Evolutionary conservation across 2,888 invertebrate genomes (phyloP).

Genomic region (Cheiracanthium punctorium): DNA sequence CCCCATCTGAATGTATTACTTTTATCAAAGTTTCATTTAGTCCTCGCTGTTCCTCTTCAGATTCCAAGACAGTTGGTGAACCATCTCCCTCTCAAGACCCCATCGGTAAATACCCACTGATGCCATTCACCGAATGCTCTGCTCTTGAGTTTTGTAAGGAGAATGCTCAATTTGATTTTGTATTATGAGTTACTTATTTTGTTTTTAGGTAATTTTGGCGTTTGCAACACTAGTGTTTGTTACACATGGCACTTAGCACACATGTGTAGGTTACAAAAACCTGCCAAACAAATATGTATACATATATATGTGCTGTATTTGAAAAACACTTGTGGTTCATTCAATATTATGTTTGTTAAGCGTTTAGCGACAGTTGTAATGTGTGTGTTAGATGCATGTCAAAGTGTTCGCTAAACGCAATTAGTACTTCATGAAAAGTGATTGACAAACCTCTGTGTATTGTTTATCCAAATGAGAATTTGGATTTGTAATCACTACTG

Average conservation of each 20-base stretch:
- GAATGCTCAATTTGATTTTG: conserved; percentile 57
- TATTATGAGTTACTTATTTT: conserved; percentile 19
- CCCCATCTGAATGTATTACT: not conserved
- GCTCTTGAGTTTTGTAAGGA: conserved; percentile 23
- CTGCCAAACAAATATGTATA: conserved; percentile 49
- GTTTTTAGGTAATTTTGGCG: conserved; percentile 35
- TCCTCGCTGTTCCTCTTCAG: conserved; percentile 13
- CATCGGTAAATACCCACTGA: not conserved
- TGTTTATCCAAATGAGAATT: conserved; percentile 22
- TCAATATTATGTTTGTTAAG: conserved; percentile 49
- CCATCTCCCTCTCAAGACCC: not conserved
- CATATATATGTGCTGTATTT: conserved; percentile 46
- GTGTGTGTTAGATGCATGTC: conserved; percentile 65
- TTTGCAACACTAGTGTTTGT: conserved; percentile 54
- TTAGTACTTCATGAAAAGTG: conserved; percentile 41
- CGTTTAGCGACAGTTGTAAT: conserved; percentile 58
- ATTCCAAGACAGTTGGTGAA: conserved; percentile 10
- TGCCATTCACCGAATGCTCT: conserved; percentile 23
- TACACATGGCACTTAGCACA: conserved; percentile 61
- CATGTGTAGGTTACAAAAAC: conserved; percentile 45
- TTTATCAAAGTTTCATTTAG: conserved; percentile 11
- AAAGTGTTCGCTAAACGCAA: conserved; percentile 44
- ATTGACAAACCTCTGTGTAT: conserved; percentile 32
- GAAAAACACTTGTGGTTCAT: conserved; percentile 45
- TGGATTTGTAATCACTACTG: conserved; percentile 33